These are phyloP conservation scores for Lagria hirta DNA, from an alignment of 2,888 invertebrate species.

Conservation along the genomic window DNA sequence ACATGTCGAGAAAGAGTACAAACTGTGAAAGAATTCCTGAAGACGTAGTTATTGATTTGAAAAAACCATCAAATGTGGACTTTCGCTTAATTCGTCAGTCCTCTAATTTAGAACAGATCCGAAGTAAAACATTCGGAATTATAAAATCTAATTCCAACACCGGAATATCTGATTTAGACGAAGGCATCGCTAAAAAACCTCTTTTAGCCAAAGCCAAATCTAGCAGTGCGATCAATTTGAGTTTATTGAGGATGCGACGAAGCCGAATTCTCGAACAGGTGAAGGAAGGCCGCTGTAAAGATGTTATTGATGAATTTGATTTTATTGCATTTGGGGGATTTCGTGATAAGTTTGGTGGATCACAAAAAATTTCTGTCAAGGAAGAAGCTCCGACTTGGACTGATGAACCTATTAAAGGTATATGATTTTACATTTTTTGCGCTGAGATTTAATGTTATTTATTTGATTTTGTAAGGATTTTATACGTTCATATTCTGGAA, in stretches of 20 bases:
- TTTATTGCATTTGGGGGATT: slow-evolving; percentile 50
- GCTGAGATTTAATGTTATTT: no score
- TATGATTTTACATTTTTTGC: slow-evolving; percentile 32
- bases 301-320: slow-evolving; percentile 51
- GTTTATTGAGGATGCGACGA: slow-evolving; percentile 47
- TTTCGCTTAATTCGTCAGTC: slow-evolving; percentile 50
- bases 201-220: slow-evolving; percentile 52
- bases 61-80: slow-evolving; percentile 36
- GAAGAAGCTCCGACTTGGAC: slow-evolving; percentile 15
- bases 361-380: slow-evolving; percentile 19
- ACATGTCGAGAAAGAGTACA: slow-evolving; percentile 42
- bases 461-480: no score
- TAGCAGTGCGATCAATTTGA: slow-evolving; percentile 54
- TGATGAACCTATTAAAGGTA: no score
- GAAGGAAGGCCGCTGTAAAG: slow-evolving; percentile 43
- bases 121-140: slow-evolving; percentile 43
- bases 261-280: slow-evolving; percentile 47
- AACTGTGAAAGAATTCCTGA: slow-evolving; percentile 36
- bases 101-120: slow-evolving; percentile 52
- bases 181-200: slow-evolving; percentile 39
- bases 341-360: slow-evolving; percentile 37
- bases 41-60: slow-evolving; percentile 32
- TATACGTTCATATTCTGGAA: no score
- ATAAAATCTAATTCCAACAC: slow-evolving; percentile 32
- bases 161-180: slow-evolving; percentile 36